Evolutionary conservation across 1,140 invertebrate species (phyloP), one percentile per base, ranked within the genome.

Genomic region (Copidosoma floridanum): DNA sequence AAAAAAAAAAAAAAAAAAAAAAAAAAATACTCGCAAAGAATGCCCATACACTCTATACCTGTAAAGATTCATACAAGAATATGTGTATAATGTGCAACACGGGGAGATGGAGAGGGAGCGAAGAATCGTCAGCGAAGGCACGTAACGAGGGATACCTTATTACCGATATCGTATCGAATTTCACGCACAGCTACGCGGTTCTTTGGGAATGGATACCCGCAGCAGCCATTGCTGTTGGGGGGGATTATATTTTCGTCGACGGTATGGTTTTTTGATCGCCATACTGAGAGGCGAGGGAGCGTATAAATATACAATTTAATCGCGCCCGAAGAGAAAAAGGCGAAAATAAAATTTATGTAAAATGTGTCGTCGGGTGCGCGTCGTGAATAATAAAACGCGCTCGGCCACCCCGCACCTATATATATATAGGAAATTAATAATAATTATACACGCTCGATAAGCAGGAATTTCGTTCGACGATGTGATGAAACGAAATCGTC

Each of bases 161-260:
- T 69, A 67, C 66, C 66, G 64, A 68, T 69, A 70, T 75, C 70
- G 75, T 71, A 69, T 78, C 75, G 70, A 68, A 76, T 78, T 77
- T 77, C 76, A 77, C 70, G 65, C 71, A 37, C 53, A 65, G 65
- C 67, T 69, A 67, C 74, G 76, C 71, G 76, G 74, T 77, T 75
- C 75, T 65, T 71, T 66, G 67, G 71, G 69, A 76, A 76, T 71
- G 72, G 73, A 77, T 76, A 77, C 73, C 66, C 62, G 51, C 16
- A 11, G n/a, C n/a, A n/a, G n/a, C n/a, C n/a, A n/a, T n/a, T n/a
- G n/a, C n/a, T n/a, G n/a, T n/a, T n/a, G 16, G 29, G 21, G n/a
- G 51, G 60, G 60, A 62, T 62, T 62, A 62, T 62, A 56, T 56
- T 62, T 57, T 56, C 53, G 46, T 40, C 0, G 27, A 43, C 18